A percentile compares a stretch with the other conserved stretches of the same genome.
These are phyloP conservation scores for Meiosimyza platycephala DNA, from an alignment of 2,888 invertebrate genomes.

Conservation along the genomic window DNA sequence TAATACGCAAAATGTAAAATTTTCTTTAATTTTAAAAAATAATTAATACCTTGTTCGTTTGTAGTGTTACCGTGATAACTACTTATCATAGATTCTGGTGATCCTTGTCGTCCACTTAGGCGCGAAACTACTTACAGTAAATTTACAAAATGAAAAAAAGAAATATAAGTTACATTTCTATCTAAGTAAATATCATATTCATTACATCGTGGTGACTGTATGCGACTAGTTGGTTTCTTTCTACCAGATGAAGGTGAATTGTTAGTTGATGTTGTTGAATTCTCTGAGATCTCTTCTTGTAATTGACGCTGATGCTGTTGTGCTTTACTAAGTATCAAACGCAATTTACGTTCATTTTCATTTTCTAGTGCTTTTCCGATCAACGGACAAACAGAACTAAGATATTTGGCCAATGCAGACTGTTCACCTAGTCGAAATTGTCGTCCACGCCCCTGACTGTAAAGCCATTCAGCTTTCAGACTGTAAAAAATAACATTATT, in stretches of 20 bases:
- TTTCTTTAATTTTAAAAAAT: neutral
- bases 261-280: constrained; percentile 62
- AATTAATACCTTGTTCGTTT: constrained; percentile 56
- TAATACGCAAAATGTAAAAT: neutral
- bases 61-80: constrained; percentile 74
- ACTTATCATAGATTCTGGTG: constrained; percentile 79
- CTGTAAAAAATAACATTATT: constrained; percentile 67
- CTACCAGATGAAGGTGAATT: constrained; percentile 66
- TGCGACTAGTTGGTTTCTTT: constrained; percentile 65
- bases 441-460: constrained; percentile 92
- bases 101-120: constrained; percentile 68
- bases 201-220: constrained; percentile 67
- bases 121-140: constrained; percentile 63
- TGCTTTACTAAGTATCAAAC: constrained; percentile 88
- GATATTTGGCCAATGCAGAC: constrained; percentile 81
- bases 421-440: constrained; percentile 90
- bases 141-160: constrained; percentile 30
- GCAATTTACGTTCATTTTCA: constrained; percentile 87
- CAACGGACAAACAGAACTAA: constrained; percentile 85
- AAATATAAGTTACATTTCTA: neutral
- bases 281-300: constrained; percentile 74
- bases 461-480: constrained; percentile 93
- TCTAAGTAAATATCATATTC: neutral
- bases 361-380: constrained; percentile 85
- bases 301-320: constrained; percentile 90